Evolutionary conservation across 2,113 vertebrate genomes (phyloP), one percentile per base, ranked within the genome.

Genomic region (Spea bombifrons): DNA sequence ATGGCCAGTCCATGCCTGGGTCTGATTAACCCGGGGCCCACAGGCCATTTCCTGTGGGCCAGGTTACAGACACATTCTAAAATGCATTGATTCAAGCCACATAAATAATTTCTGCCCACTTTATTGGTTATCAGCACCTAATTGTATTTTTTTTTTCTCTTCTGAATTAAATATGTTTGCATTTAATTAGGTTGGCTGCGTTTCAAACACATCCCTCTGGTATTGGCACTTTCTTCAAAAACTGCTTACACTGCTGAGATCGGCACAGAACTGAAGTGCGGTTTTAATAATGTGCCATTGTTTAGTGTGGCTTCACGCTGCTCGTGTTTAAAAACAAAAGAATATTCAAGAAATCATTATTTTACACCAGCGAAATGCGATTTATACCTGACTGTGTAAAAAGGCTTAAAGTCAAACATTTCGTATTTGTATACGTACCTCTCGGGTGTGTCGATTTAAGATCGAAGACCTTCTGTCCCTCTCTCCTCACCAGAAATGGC

Each of bases 101-200:
- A 10, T 13, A 75, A 44, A 69, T 12, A 55, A 45, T 16, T 13
- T 57, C 5, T 5, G 65, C 10, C 3, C 61, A 66, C 46, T 30
- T 16, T 17, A 8, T 61, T 63, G 4, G 5, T 80, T 61, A 57
- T 75, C 70, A 73, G 71, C 78, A 52, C 13, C 8, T 81, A 81
- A 50, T 80, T 76, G 78, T 66, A 12, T 16, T 52, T 63, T 47
- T 82, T 70, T 66, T 2, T 61, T 30, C 63, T 15, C 10, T 30
- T 15, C 45, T 16, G 64, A 82, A 82, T 82, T 79, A 79, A n/a
- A 75, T 17, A 71, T n/a, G 30, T 80, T 81, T 66, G 12, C 49
- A 67, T 57, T 63, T 66, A 83, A 75, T 48, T 79, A 30, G 13
- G 47, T 55, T 55, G 44, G 77, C 13, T 75, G 71, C 1, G 70